These are phyloP conservation scores for Aldabrachelys gigantea DNA, from an alignment of 2,113 vertebrate genomes.

Conservation along the genomic window DNA sequence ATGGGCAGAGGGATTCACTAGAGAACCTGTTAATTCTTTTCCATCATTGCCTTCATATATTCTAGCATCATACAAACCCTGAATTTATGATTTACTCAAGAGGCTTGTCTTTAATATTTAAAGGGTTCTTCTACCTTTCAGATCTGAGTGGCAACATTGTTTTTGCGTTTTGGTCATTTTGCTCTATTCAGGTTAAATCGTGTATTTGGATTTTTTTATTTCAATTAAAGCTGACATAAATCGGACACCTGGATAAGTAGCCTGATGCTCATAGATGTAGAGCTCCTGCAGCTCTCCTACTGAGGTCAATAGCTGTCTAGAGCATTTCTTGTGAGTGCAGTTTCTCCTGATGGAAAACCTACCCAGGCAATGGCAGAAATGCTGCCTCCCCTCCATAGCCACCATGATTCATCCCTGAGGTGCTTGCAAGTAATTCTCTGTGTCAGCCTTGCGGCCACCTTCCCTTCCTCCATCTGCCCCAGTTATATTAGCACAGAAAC, in stretches of 20 bases:
- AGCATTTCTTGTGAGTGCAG: background rate
- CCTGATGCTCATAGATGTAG: background rate
- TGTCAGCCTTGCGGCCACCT: background rate
- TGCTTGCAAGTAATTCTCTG: background rate
- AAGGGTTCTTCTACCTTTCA: background rate
- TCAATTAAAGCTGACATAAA: background rate
- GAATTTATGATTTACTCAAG: background rate
- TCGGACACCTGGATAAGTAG: background rate
- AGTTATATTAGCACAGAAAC: background rate
- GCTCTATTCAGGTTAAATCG: background rate
- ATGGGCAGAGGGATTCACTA: background rate
- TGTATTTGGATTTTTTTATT: background rate
- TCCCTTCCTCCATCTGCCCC: background rate
- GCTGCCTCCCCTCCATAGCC: background rate
- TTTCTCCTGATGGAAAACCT: background rate
- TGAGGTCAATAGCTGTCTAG: background rate
- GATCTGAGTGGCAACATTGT: background rate
- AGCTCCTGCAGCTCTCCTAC: background rate
- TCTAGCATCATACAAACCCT: background rate
- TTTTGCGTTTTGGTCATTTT: background rate
- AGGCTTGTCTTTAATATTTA: background rate
- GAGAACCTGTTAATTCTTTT: conserved; percentile 16
- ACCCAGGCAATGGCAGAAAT: background rate
- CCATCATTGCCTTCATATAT: background rate
- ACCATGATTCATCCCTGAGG: background rate